Conservation (phyloP, 2,113 vertebrate species). For the Pao palembangensis region DNA sequence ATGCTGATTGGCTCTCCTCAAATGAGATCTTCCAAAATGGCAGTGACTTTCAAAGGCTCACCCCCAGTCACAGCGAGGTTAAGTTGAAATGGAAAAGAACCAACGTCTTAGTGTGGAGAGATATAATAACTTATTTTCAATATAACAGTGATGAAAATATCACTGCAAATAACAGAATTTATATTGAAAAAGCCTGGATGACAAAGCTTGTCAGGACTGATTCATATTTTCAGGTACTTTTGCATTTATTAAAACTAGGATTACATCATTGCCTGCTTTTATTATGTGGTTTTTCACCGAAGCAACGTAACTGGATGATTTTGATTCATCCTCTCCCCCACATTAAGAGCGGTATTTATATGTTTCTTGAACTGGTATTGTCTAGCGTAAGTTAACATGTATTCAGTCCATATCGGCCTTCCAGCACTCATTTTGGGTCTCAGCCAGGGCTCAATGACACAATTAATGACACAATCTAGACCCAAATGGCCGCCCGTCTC, state of each 20-base stretch:
- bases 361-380: constrained; percentile 7
- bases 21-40: neutral
- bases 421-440: constrained; percentile 14
- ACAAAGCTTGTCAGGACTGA: neutral
- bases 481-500: constrained; percentile 44
- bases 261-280: too few relatives aligned
- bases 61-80: constrained; percentile 18
- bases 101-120: constrained; percentile 2
- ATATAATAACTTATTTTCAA: neutral
- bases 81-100: constrained; percentile 25
- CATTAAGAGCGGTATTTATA: too few relatives aligned
- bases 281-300: too few relatives aligned
- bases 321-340: neutral
- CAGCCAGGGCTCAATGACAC: constrained; percentile 36
- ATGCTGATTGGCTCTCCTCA: constrained; percentile 42
- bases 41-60: neutral
- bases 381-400: constrained; percentile 22
- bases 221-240: neutral
- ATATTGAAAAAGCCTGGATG: too few relatives aligned
- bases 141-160: constrained; percentile 12
- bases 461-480: constrained; percentile 13
- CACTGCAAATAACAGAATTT: constrained; percentile 8
- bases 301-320: too few relatives aligned
- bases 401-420: constrained; percentile 20
- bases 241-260: too few relatives aligned